Evolutionary conservation across 2,888 invertebrate genomes (phyloP), one percentile per base, ranked within the genome.

Genomic region (Colostygia pectinataria): DNA sequence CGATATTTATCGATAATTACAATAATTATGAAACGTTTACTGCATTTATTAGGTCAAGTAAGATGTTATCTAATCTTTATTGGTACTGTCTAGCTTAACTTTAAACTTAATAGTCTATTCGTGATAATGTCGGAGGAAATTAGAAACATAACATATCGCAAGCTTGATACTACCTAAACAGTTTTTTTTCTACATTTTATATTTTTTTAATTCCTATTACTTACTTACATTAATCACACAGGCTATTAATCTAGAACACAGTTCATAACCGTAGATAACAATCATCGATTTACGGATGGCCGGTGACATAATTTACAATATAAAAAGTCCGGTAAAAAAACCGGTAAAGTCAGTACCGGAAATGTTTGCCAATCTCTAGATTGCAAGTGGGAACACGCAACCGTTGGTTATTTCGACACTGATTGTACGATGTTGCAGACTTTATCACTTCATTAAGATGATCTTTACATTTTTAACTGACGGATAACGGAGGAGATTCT

Each of bases 271-370:
- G 43, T 28, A 49, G 50, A 57, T 59, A 46, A 45, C 31, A 47
- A 36, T 39, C 31, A 24, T 38, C 37, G 36, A 43, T 54, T 55
- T 49, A 57, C 53, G 44, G 54, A 65, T 57, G 53, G 61, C 58
- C 58, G 65, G 63, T 78, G 79, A 76, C 75, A 77, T 75, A 80
- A 76, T 77, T 73, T 58, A 53, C 38, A 41, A 41, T 57, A 59
- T 62, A 73, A 71, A 53, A 70, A 72, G 67, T 61, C 46, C 58
- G 53, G 57, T 65, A 66, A 63, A 65, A 69, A 66, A 76, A 77
- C 77, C 80, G 76, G 77, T 79, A 77, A 71, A 69, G 73, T 65
- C 29, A 66, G 68, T 59, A 74, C 77, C 86, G 88, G 88, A 85
- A 86, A 76, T 59, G 66, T 80, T 81, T 74, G 74, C 68, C 79